Conservation (phyloP, 2,113 vertebrate genomes). For the Apus apus region DNA sequence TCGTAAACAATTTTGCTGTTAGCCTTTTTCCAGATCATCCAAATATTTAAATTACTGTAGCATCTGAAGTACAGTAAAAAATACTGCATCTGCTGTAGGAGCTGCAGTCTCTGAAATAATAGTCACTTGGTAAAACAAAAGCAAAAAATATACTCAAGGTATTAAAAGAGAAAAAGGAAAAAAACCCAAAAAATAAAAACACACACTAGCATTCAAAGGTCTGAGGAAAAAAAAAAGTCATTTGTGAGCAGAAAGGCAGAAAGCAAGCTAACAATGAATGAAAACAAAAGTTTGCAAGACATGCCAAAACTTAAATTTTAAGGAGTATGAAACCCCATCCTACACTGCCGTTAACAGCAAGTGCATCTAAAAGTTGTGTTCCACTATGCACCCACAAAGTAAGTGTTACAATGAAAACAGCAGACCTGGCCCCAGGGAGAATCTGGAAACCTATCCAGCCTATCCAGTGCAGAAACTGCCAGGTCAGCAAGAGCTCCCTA, state of each 20-base stretch:
- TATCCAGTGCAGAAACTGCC: not conserved
- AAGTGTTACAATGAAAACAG: not conserved
- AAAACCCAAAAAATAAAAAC: not conserved
- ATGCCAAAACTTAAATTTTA: not conserved
- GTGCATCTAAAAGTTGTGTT: not conserved
- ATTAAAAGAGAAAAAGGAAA: not conserved
- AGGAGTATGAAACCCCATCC: not conserved
- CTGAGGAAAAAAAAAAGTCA: not conserved
- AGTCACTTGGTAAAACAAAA: not conserved
- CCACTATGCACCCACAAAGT: not conserved
- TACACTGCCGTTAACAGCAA: not conserved
- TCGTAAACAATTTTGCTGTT: constrained; percentile 5
- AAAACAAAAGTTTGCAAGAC: not conserved
- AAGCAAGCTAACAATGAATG: not conserved
- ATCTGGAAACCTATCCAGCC: not conserved
- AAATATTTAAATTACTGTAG: constrained; percentile 18
- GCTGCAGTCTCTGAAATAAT: not conserved
- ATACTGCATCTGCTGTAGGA: not conserved
- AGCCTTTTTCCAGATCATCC: not conserved
- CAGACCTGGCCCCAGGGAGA: not conserved
- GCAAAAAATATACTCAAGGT: not conserved
- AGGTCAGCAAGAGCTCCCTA: rapidly evolving
- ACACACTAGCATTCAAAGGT: not conserved
- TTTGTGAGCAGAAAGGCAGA: not conserved
- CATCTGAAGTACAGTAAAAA: not conserved